phyloP scores from a whole-genome alignment of 2,113 vertebrate genomes.

The Cyanistes caeruleus region DNA sequence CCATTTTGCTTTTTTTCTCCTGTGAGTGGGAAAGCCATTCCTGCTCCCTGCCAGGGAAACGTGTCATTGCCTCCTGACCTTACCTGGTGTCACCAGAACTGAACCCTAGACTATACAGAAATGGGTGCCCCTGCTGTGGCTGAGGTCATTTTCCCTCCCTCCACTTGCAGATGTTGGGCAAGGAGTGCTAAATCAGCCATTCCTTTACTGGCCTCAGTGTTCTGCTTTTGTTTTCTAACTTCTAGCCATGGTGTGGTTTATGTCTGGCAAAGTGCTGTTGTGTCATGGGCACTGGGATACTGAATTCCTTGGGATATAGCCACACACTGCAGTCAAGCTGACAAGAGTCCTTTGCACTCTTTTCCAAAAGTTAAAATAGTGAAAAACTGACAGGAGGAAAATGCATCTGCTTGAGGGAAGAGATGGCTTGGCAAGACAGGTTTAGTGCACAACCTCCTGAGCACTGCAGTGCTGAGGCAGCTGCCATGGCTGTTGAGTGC shows the following conservation, averaged over 20 bases:
- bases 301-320: background rate
- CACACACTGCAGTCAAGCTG: background rate
- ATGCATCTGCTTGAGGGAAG: background rate
- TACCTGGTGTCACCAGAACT: background rate
- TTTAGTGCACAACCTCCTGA: background rate
- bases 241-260: background rate
- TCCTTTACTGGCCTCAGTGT: background rate
- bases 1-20: background rate
- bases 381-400: background rate
- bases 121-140: background rate
- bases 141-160: background rate
- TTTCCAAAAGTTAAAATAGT: background rate
- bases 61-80: background rate
- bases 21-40: background rate
- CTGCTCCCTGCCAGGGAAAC: background rate
- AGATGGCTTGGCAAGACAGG: background rate
- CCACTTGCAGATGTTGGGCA: background rate
- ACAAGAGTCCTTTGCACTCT: background rate
- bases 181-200: background rate
- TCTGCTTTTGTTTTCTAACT: background rate
- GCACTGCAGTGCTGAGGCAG: background rate
- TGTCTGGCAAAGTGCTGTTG: background rate
- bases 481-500: background rate
- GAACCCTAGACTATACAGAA: background rate
- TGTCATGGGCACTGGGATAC: background rate